Base-by-base conservation (phyloP, 2,888 invertebrate species). In the Griposia aprilina region DNA sequence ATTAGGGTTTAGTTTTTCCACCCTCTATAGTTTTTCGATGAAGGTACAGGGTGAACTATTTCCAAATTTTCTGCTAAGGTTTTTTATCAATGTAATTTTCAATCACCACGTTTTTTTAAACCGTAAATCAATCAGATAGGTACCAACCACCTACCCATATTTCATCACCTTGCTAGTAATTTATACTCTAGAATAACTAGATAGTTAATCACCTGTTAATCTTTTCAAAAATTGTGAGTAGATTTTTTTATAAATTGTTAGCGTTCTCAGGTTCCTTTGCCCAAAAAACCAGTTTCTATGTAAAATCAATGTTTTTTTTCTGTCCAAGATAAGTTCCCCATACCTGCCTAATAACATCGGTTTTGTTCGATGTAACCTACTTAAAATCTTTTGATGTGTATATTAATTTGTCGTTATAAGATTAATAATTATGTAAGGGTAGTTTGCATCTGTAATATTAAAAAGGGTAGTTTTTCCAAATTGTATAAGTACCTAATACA, bases 111-210 rank as follows among this genome's bases (percentile, higher is more conserved):
- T 82, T 77, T 71, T 84, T 74, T 50, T 69, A 78, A 78, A 45
- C 48, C 66, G 45, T 77, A 82, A 70, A 60, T 23, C 74, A 30
- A 57, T 41, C 17, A n/a, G n/a, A 17, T 36, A 17, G 6, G 17
- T 69, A n/a, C 30, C 30, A 36, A 52, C 52, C 52, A 36, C 30
- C 30, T 17, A 63, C 57, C 57, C 48, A 63, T 81, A 81, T 71
- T 68, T 72, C 75, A 80, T 87, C 81, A 85, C 76, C 66, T 81
- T 84, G 70, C 70, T 85, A 84, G 85, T 77, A 70, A 85, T 87
- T 78, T 85, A 83, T 87, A 88, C 85, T 85, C 80, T 85, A 84
- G 66, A 65, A 81, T 90, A 87, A 86, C 75, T 83, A 84, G 63
- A 76, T 86, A 90, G 82, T 73, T 41, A 41, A 63, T 70, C 15